Evolutionary conservation across 2,113 vertebrate genomes (phyloP), one percentile per base, ranked within the genome.

Genomic region (Ageneiosus marmoratus): DNA sequence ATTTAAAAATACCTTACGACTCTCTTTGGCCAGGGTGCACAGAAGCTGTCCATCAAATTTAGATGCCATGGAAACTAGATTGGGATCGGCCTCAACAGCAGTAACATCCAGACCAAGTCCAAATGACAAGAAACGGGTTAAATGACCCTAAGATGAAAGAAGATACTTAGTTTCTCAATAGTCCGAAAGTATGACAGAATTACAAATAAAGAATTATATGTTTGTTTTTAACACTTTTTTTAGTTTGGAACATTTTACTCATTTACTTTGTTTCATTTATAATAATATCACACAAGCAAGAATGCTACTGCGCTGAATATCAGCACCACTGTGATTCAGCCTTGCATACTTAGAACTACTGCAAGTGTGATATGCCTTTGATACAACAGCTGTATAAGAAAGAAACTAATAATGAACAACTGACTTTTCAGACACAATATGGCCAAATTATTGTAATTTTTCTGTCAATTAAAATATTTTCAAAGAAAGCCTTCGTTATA

Each of bases 71-170:
- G 87, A 29, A 20, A 95, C 94, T 81, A 98, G 92, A 12, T 85
- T 86, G 13, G 32, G 29, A 5, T 97, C 94, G 0, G 95, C 95
- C 85, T 98, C 97, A 3, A 98, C 89, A 0, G 95, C 96, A 0
- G 95, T 97, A 62, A 98, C 96, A 0, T 88, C 88, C 4, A 99
- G 90, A 0, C 95, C 93, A 11, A 97, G 94, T 7, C 95, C 94
- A 3, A 96, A 96, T 37, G 96, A 94, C 89, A 98, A 91, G 88
- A 95, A 96, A 1, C 96, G 95, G 2, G 96, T 95, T 77, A 98
- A 93, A 77, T 98, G 97, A 74, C 97, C 97, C 97, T 98, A 87
- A 22, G 34, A 88, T 22, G 44, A 88, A 56, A 73, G 78, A 34
- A 74, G 46, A 34, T 34, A 55, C 48, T 41, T 55, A 86, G 1